Evolutionary conservation across 2,888 invertebrate genomes (phyloP), one percentile per base, ranked within the genome.

Genomic region (Clivina fossor): DNA sequence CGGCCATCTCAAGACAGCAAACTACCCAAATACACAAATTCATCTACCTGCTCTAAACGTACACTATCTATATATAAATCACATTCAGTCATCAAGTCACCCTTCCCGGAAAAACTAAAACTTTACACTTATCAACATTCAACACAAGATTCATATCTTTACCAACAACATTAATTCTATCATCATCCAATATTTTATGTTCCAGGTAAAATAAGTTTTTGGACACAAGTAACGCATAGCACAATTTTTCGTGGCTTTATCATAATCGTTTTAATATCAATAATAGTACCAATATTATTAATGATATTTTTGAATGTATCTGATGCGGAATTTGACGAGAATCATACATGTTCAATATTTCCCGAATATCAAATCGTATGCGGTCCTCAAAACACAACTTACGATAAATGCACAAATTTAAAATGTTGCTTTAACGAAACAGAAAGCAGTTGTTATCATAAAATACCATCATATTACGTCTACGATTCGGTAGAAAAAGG

Each of bases 381-480:
- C 60, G 72, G 72, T 2, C 58, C 60, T 30, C 40, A 55, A 0
- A 67, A 69, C 56, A 63, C 68, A n/a, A 64, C 63, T 2, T 40
- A 56, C 22, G 44, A 55, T 5, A 59, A 65, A 4, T 73, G 72
- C 58, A 35, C 43, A 5, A 43, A 56, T 1, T 55, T 68, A 15
- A 48, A 59, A 8, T 72, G 73, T 57, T 73, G 73, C 58, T 73
- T 61, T 56, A 69, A 72, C 58, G 57, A 58, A 37, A 60, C 58
- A 2, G 65, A 62, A 1, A 41, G 62, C 11, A 33, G 46, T 4
- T 74, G 73, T 62, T 73, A 65, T 58, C 73, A 73, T 59, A 67
- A 61, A 54, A 53, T 70, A 35, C 73, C 72, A 15, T 71, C 73
- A 5, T 66, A 64, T 50, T 74, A 71, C 53, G 63, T 57, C 15